Evolutionary conservation across 1,140 invertebrate genomes (phyloP).

Genomic region (Ceratosolen solmsi): DNA sequence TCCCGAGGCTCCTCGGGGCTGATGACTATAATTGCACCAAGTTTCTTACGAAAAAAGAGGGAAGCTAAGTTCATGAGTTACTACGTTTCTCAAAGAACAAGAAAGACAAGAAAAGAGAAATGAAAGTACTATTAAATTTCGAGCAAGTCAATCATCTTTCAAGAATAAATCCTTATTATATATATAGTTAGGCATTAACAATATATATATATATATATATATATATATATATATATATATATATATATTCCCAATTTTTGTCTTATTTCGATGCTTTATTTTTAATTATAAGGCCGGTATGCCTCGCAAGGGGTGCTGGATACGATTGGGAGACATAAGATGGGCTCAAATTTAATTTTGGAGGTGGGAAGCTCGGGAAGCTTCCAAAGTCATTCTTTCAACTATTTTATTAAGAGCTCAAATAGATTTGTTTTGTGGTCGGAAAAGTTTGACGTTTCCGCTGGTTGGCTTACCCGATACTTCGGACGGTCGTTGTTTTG

Average conservation of each 20-base stretch:
- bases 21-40: background rate
- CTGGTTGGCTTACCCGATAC: too few relatives aligned
- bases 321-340: too few relatives aligned
- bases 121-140: background rate
- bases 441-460: too few relatives aligned
- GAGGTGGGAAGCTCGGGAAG: too few relatives aligned
- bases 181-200: background rate
- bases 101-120: too few relatives aligned
- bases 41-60: background rate
- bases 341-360: too few relatives aligned
- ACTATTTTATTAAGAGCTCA: too few relatives aligned
- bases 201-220: too few relatives aligned
- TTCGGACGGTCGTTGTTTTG: too few relatives aligned
- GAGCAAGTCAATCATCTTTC: constrained; percentile 6
- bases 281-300: background rate
- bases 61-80: background rate
- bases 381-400: too few relatives aligned
- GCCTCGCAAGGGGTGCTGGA: background rate
- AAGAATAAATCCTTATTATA: background rate
- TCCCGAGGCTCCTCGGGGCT: background rate
- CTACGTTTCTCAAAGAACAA: background rate
- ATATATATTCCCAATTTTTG: background rate
- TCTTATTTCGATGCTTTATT: background rate
- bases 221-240: too few relatives aligned
- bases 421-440: too few relatives aligned